Conservation (phyloP, 1,140 invertebrate genomes). For the Protaetia brevitarsis region DNA sequence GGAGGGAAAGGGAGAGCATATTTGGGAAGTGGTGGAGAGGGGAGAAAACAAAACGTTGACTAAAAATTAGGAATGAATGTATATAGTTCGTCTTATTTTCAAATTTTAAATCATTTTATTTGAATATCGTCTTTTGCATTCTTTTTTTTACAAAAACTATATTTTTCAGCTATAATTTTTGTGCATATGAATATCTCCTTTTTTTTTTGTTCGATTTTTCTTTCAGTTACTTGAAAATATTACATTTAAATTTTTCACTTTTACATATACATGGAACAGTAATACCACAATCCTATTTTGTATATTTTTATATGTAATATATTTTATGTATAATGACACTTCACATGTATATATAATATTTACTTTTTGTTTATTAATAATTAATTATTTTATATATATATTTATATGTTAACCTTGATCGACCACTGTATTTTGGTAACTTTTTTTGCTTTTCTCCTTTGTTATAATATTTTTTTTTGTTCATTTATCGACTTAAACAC, state of each 20-base stretch:
- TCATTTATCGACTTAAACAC: no score
- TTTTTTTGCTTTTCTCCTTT: no score
- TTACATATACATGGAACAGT: constrained; percentile 19
- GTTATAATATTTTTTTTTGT: constrained; percentile 15
- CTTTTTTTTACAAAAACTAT: constrained; percentile 22
- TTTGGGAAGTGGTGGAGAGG: background rate
- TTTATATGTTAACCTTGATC: no score
- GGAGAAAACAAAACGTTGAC: background rate
- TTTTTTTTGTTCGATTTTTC: no score
- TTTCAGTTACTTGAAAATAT: constrained; percentile 23
- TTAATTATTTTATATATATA: constrained; percentile 3
- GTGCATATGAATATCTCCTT: constrained; percentile 23
- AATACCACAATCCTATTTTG: constrained; percentile 20
- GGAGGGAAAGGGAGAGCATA: background rate
- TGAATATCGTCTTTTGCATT: background rate
- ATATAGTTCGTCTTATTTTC: no score
- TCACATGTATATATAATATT: constrained; percentile 15
- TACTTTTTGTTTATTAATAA: constrained; percentile 9
- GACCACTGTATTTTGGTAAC: background rate
- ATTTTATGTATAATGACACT: constrained; percentile 23
- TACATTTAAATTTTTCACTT: constrained; percentile 22
- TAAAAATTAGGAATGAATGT: constrained; percentile 8
- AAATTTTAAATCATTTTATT: no score
- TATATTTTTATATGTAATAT: no score
- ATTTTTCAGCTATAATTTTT: constrained; percentile 21